These are phyloP conservation scores for Xiphydria camelus DNA, from an alignment of 2,888 invertebrate species.

Conservation along the genomic window DNA sequence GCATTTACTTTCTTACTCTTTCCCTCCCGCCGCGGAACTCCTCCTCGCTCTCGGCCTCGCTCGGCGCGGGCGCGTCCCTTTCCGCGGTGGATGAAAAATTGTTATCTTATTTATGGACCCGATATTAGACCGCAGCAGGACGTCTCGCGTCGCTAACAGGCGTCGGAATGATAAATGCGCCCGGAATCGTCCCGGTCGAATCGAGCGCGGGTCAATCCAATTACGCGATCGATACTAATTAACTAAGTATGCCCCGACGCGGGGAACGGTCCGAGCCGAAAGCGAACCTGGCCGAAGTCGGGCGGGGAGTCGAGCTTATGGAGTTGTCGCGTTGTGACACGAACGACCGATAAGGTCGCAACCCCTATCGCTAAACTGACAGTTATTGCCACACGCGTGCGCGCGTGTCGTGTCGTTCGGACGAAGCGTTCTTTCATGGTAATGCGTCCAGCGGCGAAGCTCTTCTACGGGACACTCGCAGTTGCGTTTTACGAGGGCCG, in stretches of 20 bases:
- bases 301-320: not conserved
- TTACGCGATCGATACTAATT: conserved; percentile 18
- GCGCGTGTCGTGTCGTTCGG: not conserved
- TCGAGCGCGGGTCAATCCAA: conserved; percentile 19
- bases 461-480: too few relatives aligned
- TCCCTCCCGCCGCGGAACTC: not conserved
- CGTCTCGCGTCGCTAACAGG: conserved; percentile 38
- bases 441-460: too few relatives aligned
- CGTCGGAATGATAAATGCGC: conserved; percentile 41
- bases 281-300: not conserved
- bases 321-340: not conserved
- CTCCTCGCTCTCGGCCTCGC: conserved; percentile 14
- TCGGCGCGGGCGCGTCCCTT: conserved; percentile 16
- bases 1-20: conserved; percentile 3
- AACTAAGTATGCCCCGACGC: conserved; percentile 6
- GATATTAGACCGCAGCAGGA: conserved; percentile 39
- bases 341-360: not conserved
- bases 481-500: too few relatives aligned
- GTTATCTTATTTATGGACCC: conserved; percentile 53
- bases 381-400: not conserved
- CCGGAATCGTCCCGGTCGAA: conserved; percentile 5
- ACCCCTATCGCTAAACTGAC: not conserved
- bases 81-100: conserved; percentile 48
- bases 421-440: too few relatives aligned
- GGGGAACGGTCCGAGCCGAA: not conserved